phyloP scores from a whole-genome alignment of 2,113 vertebrate species.

The Barbus barbus region DNA sequence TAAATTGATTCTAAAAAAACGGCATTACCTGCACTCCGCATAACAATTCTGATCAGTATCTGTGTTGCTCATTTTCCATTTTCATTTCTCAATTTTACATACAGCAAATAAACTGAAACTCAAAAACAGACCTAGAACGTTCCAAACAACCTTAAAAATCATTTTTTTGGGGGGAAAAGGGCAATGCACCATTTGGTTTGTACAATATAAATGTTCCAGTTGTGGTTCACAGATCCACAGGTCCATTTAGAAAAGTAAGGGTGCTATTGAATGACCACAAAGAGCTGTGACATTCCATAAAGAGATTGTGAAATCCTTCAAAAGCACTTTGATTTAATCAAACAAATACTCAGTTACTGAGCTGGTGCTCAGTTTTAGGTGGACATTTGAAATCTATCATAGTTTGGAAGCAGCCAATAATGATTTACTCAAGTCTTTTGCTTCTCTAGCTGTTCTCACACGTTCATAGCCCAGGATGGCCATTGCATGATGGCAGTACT shows the following conservation, averaged over 20 bases:
- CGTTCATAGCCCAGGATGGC: constrained; percentile 90
- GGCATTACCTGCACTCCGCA: constrained; percentile 59
- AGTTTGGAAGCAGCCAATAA: constrained; percentile 88
- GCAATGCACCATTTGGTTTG: constrained; percentile 66
- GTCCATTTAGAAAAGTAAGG: constrained; percentile 63
- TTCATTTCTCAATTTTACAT: constrained; percentile 61
- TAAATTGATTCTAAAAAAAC: constrained; percentile 66
- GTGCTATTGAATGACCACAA: constrained; percentile 60
- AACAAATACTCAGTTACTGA: constrained; percentile 71
- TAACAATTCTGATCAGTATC: constrained; percentile 49
- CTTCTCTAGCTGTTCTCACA: constrained; percentile 85
- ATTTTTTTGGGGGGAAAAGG: constrained; percentile 58
- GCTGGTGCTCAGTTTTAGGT: constrained; percentile 65
- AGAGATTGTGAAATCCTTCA: constrained; percentile 61
- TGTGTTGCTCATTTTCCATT: constrained; percentile 39
- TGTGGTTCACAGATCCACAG: constrained; percentile 54
- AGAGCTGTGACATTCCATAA: constrained; percentile 72
- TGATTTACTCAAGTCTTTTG: constrained; percentile 92
- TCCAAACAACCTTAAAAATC: constrained; percentile 70
- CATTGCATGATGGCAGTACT: constrained; percentile 96
- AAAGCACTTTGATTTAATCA: constrained; percentile 62
- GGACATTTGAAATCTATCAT: constrained; percentile 70
- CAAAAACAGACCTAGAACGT: constrained; percentile 61
- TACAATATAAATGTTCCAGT: constrained; percentile 63
- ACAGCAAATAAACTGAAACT: constrained; percentile 68